phyloP scores from a whole-genome alignment of 2,888 invertebrate genomes.

The Unio pictorum region DNA sequence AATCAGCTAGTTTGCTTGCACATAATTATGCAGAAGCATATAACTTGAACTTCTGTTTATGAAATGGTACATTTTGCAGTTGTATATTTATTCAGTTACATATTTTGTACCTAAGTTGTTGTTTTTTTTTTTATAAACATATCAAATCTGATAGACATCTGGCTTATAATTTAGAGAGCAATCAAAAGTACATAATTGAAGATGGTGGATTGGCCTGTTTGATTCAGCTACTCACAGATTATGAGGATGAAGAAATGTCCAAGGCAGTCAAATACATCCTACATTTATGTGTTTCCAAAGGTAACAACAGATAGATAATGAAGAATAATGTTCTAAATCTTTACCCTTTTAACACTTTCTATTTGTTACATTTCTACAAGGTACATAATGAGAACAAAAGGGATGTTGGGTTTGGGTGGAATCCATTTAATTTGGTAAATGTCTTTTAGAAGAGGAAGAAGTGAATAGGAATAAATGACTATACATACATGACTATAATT shows the following conservation, averaged over 20 bases:
- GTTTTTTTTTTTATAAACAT: too few relatives aligned
- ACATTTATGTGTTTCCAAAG: constrained; percentile 46
- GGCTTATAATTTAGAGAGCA: constrained; percentile 5
- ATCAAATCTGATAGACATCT: too few relatives aligned
- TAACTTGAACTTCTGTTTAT: too few relatives aligned
- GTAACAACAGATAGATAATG: constrained; percentile 14
- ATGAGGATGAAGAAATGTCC: constrained; percentile 57
- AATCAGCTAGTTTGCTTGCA: too few relatives aligned
- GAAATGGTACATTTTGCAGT: too few relatives aligned
- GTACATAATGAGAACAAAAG: too few relatives aligned
- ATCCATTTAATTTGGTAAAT: background rate
- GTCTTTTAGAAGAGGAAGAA: background rate
- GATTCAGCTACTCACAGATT: constrained; percentile 46
- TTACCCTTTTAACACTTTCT: background rate
- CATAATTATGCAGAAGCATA: too few relatives aligned
- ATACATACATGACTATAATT: background rate
- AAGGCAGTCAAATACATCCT: constrained; percentile 61
- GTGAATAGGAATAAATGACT: background rate
- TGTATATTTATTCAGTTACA: too few relatives aligned
- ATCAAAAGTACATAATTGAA: constrained; percentile 21
- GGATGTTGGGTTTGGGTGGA: too few relatives aligned
- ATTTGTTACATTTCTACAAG: background rate
- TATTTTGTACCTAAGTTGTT: too few relatives aligned
- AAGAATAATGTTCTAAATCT: background rate
- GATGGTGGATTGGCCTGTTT: constrained; percentile 35